Base-by-base conservation (phyloP, 2,888 invertebrate genomes). In the Furcula furcula region DNA sequence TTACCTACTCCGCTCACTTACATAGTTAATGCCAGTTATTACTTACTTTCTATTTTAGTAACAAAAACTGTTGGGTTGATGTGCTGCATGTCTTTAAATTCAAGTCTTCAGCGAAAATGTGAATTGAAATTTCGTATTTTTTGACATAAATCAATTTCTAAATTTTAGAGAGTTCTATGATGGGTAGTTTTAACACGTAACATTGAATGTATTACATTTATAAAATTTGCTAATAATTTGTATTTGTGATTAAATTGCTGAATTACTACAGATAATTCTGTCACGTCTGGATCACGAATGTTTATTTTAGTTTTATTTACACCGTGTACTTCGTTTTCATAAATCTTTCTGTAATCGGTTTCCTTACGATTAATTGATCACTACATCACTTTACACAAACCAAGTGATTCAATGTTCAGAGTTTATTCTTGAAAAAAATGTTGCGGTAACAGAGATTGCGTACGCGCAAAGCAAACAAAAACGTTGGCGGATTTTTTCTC, bases 351-450 rank as follows among this genome's bases (percentile, higher is more conserved):
- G 41, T 31, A 39, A 28, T 16, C 32, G 11, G 12, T 55, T 54
- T 43, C 43, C 26, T 38, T 51, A 55, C 34, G 25, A 27, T 46
- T 48, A 40, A 52, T 56, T 55, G 53, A 47, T 61, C 53, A 56
- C 32, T 44, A 51, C 40, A 44, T 47, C 49, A 18, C 31, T 28
- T 40, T 46, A 54, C 54, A 55, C 51, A 27, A 47, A 26, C 51
- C 36, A 38, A 7, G 37, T 41, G 37, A 45, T 56, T 64, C 65
- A 71, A 64, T 71, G 69, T 60, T 52, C 62, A 45, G 40, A 40
- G 62, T 62, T 68, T 75, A 78, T 75, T 76, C 70, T 76, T 69
- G 61, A 74, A n/a, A n/a, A n/a, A n/a, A 72, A 64, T 60, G 65
- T 75, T 78, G 78, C 66, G 59, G 63, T 71, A 76, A 73, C 61